Evolutionary conservation across 2,888 invertebrate genomes (phyloP), one percentile per base, ranked within the genome.

Genomic region (Xanthorhoe designata): DNA sequence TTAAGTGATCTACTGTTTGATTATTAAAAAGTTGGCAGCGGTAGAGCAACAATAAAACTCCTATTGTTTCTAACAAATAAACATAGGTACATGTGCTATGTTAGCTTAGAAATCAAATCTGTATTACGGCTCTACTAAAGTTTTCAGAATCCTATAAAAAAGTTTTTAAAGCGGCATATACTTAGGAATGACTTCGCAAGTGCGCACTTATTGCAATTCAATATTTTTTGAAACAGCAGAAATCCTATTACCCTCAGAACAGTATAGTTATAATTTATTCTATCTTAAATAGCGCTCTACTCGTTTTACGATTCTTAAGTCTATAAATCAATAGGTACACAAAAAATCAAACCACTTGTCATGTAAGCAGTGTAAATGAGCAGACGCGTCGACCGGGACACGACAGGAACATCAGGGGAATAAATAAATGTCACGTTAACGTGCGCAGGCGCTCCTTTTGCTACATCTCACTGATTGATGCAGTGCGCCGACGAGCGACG

Each of bases 371-470:
- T 86, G 88, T 89, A 86, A 88, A 87, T 86, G 84, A 78, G 75
- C 71, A 76, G 78, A 79, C 80, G 79, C 80, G 82, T 69, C 71
- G 72, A 74, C 64, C 72, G 82, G 78, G 80, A 88, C 89, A 87
- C 81, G 89, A 88, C 89, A 85, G 86, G 81, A 84, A 89, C 89
- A 91, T 87, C 85, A 86, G 80, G 78, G 82, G 86, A 88, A 92
- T 92, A 91, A 90, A 92, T 92, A 90, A 90, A 90, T 85, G 91
- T 89, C 91, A 87, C 83, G 83, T 88, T 90, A 87, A 80, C 83
- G 76, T 78, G 79, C 81, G 76, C 72, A 71, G 74, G 80, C 78
- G 80, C 80, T 76, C 72, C 79, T 78, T 69, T 77, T 80, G 70
- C 80, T 80, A 79, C 82, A 80, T 80, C 82, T 81, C 81, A 81